Evolutionary conservation across 2,888 invertebrate genomes (phyloP).

Genomic region (Malachius bipustulatus): DNA sequence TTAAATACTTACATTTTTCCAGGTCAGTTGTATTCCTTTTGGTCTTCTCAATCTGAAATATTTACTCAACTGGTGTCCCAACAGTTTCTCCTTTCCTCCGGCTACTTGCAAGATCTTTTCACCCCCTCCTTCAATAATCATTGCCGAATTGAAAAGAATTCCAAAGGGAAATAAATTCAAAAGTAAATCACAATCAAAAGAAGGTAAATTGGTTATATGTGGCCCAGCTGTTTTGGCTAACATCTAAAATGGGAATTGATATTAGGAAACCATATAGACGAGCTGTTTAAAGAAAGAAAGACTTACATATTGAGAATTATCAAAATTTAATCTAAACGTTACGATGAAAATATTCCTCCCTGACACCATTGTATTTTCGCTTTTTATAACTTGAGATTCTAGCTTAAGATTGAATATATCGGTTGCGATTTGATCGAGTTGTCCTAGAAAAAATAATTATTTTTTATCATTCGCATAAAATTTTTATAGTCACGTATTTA

Average conservation of each 20-base stretch:
- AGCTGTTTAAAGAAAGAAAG: not conserved
- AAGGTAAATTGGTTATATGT: no score
- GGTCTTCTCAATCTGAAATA: slow-evolving; percentile 70
- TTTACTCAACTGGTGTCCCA: slow-evolving; percentile 55
- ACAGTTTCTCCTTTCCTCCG: slow-evolving; percentile 41
- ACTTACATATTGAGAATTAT: slow-evolving; percentile 69
- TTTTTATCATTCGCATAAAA: slow-evolving; percentile 4
- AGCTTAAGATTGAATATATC: slow-evolving; percentile 66
- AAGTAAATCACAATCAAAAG: slow-evolving; percentile 59
- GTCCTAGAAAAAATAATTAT: slow-evolving; percentile 44
- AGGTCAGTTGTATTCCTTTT: slow-evolving; percentile 66
- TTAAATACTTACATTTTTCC: slow-evolving; percentile 59
- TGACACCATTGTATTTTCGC: slow-evolving; percentile 39
- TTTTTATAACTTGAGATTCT: slow-evolving; percentile 61
- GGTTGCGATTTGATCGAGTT: slow-evolving; percentile 75
- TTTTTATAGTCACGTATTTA: no score
- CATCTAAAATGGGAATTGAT: slow-evolving; percentile 24
- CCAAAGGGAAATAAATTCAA: slow-evolving; percentile 82
- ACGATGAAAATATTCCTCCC: slow-evolving; percentile 44
- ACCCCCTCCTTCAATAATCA: slow-evolving; percentile 68
- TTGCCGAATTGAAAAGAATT: slow-evolving; percentile 60
- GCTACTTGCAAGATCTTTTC: slow-evolving; percentile 63
- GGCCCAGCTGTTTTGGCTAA: slow-evolving; percentile 24
- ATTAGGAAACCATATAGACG: not conserved
- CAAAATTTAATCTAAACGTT: slow-evolving; percentile 70